phyloP scores from a whole-genome alignment of 2,797 vertebrate genomes.

The Anolis apletophallus region DNA sequence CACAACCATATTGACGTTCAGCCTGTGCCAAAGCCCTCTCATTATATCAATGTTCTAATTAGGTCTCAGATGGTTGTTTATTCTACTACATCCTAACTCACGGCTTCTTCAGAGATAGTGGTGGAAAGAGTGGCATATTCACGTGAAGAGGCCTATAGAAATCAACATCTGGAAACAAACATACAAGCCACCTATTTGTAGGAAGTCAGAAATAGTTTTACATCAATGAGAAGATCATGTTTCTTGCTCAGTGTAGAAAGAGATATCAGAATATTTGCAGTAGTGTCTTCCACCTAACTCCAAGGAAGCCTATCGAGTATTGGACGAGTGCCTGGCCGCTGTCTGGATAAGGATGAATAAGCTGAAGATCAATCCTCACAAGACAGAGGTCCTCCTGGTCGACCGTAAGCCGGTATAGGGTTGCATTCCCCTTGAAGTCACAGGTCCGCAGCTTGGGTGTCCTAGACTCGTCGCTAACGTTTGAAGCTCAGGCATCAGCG shows the following conservation, averaged over 20 bases:
- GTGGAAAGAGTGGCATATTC: not conserved
- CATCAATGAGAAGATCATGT: not conserved
- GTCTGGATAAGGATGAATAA: too few species aligned
- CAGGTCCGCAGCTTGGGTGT: too few species aligned
- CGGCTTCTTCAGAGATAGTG: not conserved
- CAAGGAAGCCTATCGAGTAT: too few species aligned
- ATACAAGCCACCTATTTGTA: not conserved
- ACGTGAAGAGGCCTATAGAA: not conserved
- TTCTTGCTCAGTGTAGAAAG: not conserved
- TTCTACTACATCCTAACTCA: not conserved
- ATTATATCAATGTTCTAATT: not conserved
- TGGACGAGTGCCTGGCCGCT: too few species aligned
- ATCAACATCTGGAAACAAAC: not conserved
- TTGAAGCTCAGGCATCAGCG: too few species aligned
- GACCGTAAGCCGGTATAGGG: too few species aligned
- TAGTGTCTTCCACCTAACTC: too few species aligned
- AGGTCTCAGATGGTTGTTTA: not conserved
- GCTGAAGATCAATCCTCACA: too few species aligned
- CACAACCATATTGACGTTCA: not conserved
- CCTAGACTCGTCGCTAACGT: too few species aligned
- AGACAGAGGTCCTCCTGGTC: too few species aligned
- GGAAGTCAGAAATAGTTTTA: not conserved
- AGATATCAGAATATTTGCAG: not conserved
- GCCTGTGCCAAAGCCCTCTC: not conserved
- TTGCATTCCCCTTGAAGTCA: too few species aligned